Evolutionary conservation across 2,113 vertebrate species (phyloP).

Genomic region (Ammospiza nelsoni): DNA sequence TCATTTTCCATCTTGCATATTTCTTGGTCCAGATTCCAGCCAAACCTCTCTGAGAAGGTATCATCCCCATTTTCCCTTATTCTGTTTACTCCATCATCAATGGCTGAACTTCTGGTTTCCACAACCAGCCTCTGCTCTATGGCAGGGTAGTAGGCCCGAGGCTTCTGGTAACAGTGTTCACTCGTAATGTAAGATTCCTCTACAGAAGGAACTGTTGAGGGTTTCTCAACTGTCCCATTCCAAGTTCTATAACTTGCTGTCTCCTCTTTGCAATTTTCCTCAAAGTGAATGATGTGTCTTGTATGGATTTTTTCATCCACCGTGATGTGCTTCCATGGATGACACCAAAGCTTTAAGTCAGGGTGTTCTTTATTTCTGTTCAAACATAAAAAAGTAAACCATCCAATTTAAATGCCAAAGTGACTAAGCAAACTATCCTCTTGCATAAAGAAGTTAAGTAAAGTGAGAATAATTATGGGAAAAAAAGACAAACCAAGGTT

Average conservation of each 20-base stretch:
- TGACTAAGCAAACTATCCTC: neutral
- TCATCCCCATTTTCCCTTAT: slow-evolving; percentile 83
- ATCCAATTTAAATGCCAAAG: neutral
- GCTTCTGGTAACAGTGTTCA: slow-evolving; percentile 98
- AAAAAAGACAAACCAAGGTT: neutral
- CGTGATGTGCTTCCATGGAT: slow-evolving; percentile 86
- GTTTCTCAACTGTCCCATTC: slow-evolving; percentile 75
- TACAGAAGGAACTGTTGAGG: slow-evolving; percentile 74
- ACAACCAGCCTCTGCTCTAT: slow-evolving; percentile 93
- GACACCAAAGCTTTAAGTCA: slow-evolving; percentile 92
- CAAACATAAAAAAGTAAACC: neutral
- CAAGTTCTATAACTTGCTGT: slow-evolving; percentile 75
- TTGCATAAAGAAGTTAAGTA: neutral
- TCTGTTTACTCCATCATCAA: slow-evolving; percentile 86
- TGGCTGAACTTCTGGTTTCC: slow-evolving; percentile 86
- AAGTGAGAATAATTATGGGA: neutral
- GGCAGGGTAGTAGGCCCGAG: slow-evolving; percentile 89
- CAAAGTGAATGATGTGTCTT: slow-evolving; percentile 69
- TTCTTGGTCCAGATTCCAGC: slow-evolving; percentile 84
- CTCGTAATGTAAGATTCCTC: slow-evolving; percentile 96
- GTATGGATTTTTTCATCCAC: slow-evolving; percentile 77
- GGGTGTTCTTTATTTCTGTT: slow-evolving; percentile 89
- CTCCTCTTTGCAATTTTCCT: slow-evolving; percentile 76
- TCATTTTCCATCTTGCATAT: slow-evolving; percentile 75
- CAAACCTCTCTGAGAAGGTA: slow-evolving; percentile 79